Conservation (phyloP, 2,797 vertebrate species). For the Channa striata region DNA sequence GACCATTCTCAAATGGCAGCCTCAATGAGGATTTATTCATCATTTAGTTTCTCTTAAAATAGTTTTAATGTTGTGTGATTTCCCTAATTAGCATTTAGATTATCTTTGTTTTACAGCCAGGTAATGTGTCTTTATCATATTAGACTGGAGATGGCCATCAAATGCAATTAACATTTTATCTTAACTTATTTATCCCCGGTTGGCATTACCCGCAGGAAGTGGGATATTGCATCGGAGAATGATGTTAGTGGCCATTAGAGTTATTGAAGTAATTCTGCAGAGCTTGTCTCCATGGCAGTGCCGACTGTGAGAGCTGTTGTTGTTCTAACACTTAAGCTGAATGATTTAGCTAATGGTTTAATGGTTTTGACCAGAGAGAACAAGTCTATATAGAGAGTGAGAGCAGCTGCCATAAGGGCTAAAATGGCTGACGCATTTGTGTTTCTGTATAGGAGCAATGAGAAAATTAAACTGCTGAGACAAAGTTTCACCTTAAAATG, state of each 20-base stretch:
- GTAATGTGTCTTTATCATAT: constrained; percentile 86
- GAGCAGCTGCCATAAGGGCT: constrained; percentile 67
- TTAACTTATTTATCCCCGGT: constrained; percentile 86
- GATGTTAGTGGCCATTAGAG: constrained; percentile 86
- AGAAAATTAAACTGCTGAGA: constrained; percentile 57
- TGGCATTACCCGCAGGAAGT: constrained; percentile 85
- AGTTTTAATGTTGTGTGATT: constrained; percentile 82
- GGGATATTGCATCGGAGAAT: constrained; percentile 85
- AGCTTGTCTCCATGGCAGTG: constrained; percentile 78
- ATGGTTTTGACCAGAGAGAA: constrained; percentile 73
- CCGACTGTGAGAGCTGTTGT: constrained; percentile 61
- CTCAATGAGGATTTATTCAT: constrained; percentile 82
- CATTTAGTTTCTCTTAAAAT: constrained; percentile 80
- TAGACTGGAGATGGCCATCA: constrained; percentile 86
- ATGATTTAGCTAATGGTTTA: constrained; percentile 78
- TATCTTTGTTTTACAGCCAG: constrained; percentile 84
- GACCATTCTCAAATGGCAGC: constrained; percentile 78
- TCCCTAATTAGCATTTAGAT: constrained; percentile 89
- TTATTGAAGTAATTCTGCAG: constrained; percentile 86
- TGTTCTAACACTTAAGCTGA: constrained; percentile 78
- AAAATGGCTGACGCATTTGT: constrained; percentile 53
- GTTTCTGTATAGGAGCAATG: constrained; percentile 50
- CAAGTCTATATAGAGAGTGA: constrained; percentile 56
- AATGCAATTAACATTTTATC: constrained; percentile 89
- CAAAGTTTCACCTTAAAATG: constrained; percentile 41